Evolutionary conservation across 2,113 vertebrate species (phyloP).

Genomic region (Cygnus buccinator): DNA sequence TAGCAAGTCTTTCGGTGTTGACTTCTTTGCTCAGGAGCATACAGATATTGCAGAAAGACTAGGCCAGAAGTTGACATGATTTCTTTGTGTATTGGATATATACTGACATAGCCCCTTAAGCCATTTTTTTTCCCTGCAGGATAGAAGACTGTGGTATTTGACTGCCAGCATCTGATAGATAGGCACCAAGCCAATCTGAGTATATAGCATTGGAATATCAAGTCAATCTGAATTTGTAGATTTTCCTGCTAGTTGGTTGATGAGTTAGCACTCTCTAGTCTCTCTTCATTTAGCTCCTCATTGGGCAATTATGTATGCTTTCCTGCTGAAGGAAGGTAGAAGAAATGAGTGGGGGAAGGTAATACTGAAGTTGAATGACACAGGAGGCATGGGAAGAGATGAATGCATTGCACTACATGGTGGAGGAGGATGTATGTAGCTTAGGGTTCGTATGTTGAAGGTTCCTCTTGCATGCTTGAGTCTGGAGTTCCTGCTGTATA

Average conservation of each 20-base stretch:
- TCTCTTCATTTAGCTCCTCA: background rate
- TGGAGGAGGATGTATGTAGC: background rate
- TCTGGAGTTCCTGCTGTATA: slow-evolving; percentile 12
- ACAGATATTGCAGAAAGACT: background rate
- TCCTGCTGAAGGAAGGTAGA: slow-evolving; percentile 19
- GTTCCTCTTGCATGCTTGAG: background rate
- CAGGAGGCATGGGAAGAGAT: slow-evolving; percentile 16
- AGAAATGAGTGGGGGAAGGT: background rate
- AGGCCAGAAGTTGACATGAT: background rate
- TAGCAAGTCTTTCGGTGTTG: background rate
- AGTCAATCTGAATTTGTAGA: background rate
- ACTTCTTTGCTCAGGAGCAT: background rate
- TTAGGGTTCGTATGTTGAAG: background rate
- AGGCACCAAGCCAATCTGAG: background rate
- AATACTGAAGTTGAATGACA: background rate
- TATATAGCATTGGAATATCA: background rate
- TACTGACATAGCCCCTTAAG: background rate
- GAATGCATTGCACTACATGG: background rate
- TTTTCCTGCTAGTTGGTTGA: slow-evolving; percentile 22
- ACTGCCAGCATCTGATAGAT: background rate
- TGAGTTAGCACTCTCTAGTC: slow-evolving; percentile 8
- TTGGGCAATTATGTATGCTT: background rate
- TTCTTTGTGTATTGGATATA: background rate
- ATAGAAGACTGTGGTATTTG: background rate
- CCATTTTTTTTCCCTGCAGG: background rate